A percentile compares a stretch with the other conserved stretches of the same genome.
Evolutionary conservation across 2,888 invertebrate genomes (phyloP).

Genomic region (Abrostola tripartita): DNA sequence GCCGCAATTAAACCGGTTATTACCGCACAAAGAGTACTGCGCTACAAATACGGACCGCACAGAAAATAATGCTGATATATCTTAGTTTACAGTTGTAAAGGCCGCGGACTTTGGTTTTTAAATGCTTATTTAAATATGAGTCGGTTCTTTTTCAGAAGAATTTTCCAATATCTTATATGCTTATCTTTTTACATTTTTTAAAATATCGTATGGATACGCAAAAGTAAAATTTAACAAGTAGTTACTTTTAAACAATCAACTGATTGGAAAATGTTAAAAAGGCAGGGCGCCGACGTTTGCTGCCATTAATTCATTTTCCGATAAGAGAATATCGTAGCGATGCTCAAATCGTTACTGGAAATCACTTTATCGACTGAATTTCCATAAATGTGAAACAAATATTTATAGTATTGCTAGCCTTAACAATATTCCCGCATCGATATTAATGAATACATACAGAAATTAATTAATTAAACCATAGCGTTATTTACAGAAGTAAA

Average conservation of each 20-base stretch:
- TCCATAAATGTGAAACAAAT: no score
- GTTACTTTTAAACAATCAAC: no score
- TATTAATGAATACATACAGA: constrained; percentile 6
- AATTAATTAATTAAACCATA: constrained; percentile 17
- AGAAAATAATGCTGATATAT: constrained; percentile 49
- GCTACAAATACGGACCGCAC: constrained; percentile 28
- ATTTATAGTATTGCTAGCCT: neutral
- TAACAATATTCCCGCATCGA: neutral
- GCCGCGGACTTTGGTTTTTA: constrained; percentile 29
- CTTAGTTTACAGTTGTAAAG: constrained; percentile 26
- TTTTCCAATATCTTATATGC: neutral
- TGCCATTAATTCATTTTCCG: no score
- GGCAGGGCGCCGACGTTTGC: no score
- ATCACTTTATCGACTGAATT: no score
- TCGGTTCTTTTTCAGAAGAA: constrained; percentile 4
- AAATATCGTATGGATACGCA: no score
- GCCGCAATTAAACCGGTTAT: constrained; percentile 65
- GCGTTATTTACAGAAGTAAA: constrained; percentile 2
- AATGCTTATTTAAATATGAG: neutral
- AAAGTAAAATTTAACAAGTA: no score
- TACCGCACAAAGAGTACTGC: constrained; percentile 43
- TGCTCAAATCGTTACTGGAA: neutral
- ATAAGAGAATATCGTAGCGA: neutral
- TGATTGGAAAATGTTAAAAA: no score
- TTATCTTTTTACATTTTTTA: no score